A percentile compares a stretch with the other conserved stretches of the same genome.
Conservation (phyloP, 35 echinoderm and acorn worm species). For the Acanthaster planci region DNA sequence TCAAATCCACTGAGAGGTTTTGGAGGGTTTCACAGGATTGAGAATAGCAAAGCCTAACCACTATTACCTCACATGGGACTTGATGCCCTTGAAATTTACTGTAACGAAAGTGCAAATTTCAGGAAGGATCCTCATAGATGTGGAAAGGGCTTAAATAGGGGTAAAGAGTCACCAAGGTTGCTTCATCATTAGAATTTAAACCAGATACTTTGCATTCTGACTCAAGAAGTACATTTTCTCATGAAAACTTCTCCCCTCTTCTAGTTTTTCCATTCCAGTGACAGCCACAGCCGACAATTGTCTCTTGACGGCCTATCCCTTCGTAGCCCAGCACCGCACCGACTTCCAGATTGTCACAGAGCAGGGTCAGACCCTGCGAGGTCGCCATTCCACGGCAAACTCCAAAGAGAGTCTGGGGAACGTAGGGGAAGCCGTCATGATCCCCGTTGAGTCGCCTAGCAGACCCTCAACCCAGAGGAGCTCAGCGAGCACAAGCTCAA, state of each 20-base stretch:
- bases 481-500: slow-evolving; percentile 73
- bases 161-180: too few relatives aligned
- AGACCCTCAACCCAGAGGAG: slow-evolving; percentile 68
- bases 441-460: slow-evolving; percentile 81
- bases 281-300: slow-evolving; percentile 98
- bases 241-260: not conserved
- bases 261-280: slow-evolving; percentile 88
- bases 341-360: slow-evolving; percentile 98
- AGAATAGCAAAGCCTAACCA: too few relatives aligned
- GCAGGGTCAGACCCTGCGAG: slow-evolving; percentile 70
- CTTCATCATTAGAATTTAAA: too few relatives aligned
- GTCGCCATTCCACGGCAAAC: slow-evolving; percentile 46
- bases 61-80: too few relatives aligned
- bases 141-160: too few relatives aligned
- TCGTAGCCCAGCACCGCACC: slow-evolving; percentile 91
- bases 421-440: slow-evolving; percentile 85
- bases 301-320: slow-evolving; percentile 87
- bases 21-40: too few relatives aligned
- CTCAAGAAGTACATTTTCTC: too few relatives aligned
- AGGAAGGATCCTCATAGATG: too few relatives aligned
- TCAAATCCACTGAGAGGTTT: too few relatives aligned
- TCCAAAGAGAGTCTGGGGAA: slow-evolving; percentile 66
- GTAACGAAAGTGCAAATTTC: too few relatives aligned
- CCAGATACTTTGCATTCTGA: too few relatives aligned
- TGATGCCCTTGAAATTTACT: too few relatives aligned